Conservation (phyloP, 2,113 vertebrate species). For the Willisornis vidua region DNA sequence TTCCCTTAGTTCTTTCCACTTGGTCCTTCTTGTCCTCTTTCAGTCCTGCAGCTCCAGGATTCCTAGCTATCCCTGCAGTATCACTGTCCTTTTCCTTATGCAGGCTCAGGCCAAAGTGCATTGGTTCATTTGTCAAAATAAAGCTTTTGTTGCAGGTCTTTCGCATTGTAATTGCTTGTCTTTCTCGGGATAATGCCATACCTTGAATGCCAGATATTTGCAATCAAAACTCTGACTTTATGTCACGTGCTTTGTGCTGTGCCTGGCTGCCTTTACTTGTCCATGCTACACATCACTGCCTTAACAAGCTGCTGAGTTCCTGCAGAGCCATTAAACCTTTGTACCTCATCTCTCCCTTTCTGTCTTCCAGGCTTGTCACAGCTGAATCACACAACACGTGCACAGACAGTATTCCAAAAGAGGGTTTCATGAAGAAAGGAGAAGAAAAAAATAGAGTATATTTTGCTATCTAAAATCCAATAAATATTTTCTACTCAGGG, state of each 20-base stretch:
- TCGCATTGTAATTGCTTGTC: not conserved
- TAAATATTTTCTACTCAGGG: not conserved
- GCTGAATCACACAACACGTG: not conserved
- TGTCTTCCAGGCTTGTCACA: not conserved
- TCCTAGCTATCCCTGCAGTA: not conserved
- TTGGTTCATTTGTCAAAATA: not conserved
- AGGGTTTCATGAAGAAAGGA: not conserved
- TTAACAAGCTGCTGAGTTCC: not conserved
- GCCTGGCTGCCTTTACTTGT: not conserved
- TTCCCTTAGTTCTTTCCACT: not conserved
- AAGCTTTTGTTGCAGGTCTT: not conserved
- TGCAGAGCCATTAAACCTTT: not conserved
- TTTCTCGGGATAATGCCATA: not conserved
- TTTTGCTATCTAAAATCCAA: not conserved
- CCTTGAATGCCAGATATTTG: not conserved
- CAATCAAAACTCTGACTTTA: not conserved
- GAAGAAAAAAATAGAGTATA: not conserved
- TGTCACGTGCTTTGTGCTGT: fast-evolving
- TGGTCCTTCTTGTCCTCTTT: not conserved
- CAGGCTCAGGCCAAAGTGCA: fast-evolving
- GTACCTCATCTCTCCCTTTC: not conserved
- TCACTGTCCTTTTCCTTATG: not conserved
- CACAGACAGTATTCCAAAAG: not conserved
- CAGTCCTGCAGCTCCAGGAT: not conserved
- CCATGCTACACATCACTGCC: not conserved